These are phyloP conservation scores for Hyperoplus lanceolatus DNA, from an alignment of 2,797 vertebrate species.

Conservation along the genomic window DNA sequence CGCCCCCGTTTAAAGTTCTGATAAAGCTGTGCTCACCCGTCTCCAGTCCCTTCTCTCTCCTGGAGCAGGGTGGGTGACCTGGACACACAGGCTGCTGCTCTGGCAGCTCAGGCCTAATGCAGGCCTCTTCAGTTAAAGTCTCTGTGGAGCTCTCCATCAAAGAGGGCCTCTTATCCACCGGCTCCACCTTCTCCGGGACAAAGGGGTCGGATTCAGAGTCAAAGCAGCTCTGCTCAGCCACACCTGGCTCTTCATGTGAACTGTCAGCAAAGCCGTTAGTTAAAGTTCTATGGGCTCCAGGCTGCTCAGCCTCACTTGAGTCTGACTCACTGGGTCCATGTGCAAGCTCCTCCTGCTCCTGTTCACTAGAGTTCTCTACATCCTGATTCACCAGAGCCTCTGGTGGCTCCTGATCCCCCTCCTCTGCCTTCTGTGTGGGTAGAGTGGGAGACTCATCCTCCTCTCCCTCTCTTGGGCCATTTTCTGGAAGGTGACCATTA, in stretches of 20 bases:
- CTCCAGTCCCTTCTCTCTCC: conserved; percentile 75
- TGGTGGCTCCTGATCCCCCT: conserved; percentile 37
- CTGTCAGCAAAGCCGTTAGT: conserved; percentile 73
- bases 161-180: conserved; percentile 81
- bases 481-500: conserved; percentile 65
- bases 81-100: conserved; percentile 39
- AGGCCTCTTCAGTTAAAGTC: conserved; percentile 89
- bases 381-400: conserved; percentile 52
- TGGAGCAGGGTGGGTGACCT: conserved; percentile 45
- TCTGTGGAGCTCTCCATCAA: conserved; percentile 92
- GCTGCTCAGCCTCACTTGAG: conserved; percentile 54
- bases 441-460: conserved; percentile 39
- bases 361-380: conserved; percentile 38
- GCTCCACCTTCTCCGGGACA: conserved; percentile 67
- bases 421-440: conserved; percentile 35
- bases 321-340: conserved; percentile 45
- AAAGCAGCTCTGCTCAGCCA: conserved; percentile 56
- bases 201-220: conserved; percentile 52
- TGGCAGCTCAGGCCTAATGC: conserved; percentile 74
- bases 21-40: conserved; percentile 58
- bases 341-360: conserved; percentile 43
- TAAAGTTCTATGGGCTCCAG: conserved; percentile 72
- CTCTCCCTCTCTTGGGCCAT: conserved; percentile 31
- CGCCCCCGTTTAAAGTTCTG: conserved; percentile 88
- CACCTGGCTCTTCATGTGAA: conserved; percentile 51